Evolutionary conservation across 2,888 invertebrate species (phyloP), one percentile per base, ranked within the genome.

Genomic region (Papilio elwesi): DNA sequence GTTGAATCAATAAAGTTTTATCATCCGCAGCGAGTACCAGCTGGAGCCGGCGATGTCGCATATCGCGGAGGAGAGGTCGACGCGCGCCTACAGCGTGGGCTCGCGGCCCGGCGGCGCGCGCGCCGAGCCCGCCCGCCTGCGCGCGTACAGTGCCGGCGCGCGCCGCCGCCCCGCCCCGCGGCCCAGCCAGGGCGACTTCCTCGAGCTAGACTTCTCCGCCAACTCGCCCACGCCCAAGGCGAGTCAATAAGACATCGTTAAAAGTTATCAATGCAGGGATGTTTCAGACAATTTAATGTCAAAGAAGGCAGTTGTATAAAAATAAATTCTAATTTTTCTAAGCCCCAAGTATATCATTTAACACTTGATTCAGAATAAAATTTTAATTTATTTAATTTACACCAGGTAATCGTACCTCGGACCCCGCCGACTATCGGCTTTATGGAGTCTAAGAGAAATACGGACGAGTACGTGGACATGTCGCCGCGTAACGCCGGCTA

Each of bases 1-100:
- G 11, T 48, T 13, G 26, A 1, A n/a, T n/a, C n/a, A 6, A 26
- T n/a, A 9, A 47, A 64, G 11, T 3, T n/a, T 13, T 55, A 15
- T n/a, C 3, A 12, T 36, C 7, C 48, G 0, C 82, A 95, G 96
- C 65, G 97, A 97, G 85, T 97, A 96, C 90, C 96, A 96, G 78
- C 92, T 98, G 66, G 97, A 97, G 82, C 97, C 97, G 82, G 97
- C 97, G 0, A 94, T 95, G 73, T 96, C 97, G 15, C 97, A 96
- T 85, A 95, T 97, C 74, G 91, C 77, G 81, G 95, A 95, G 79
- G 86, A 78, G 80, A 93, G 94, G 79, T 97, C 97, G n/a, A 94
- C 95, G 68, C 94, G 97, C 78, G 96, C 98, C 0, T 98, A 97
- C 90, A 98, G 98, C 43, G 96, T 98, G 76, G 98, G 98, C 36